Evolutionary conservation across 2,797 vertebrate genomes (phyloP), one percentile per base, ranked within the genome.

Genomic region (Aulostomus chinensis): DNA sequence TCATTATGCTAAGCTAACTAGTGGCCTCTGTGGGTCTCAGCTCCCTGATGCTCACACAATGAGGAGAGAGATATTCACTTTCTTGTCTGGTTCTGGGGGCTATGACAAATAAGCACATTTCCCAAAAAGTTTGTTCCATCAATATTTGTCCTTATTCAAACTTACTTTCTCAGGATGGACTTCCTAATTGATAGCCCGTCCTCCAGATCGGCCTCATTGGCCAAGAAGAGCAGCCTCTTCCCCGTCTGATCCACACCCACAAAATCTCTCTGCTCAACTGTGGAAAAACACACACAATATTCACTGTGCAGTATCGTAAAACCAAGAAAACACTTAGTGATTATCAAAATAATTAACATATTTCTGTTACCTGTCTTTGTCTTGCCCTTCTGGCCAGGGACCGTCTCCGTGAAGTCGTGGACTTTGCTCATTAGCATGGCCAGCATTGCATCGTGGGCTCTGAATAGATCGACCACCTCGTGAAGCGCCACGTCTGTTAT

Each of bases 221-320:
- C 95, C 95, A 99, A 94, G 79, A 98, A 98, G 69, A 99, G 93
- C 61, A 99, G 91, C 68, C 95, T 92, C 78, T 94, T 95, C 57
- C 94, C 94, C 3, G 94, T 94, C 67, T 89, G 89, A 73, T 98
- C 96, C 75, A 98, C 94, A 39, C 97, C 97, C 57, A 98, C 91
- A 84, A 99, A 99, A 88, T 99, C 97, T 5, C 96, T 93, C 73
- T 98, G 96, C 79, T 99, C 96, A 83, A 92, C 96, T 99, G 87
- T n/a, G 15, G 8, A 31, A 17, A 54, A 42, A 50, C 41, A 51
- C 1, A 50, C 9, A 56, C 18, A 60, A 36, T 1, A 49, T 21
- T 46, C n/a, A n/a, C n/a, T n/a, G n/a, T n/a, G n/a, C n/a, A 39
- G 11, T 11, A 18, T 2, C 5, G 1, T 9, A 9, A 21, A 5